Conservation (phyloP, 2,113 vertebrate genomes). For the Chloropsis hardwickii region DNA sequence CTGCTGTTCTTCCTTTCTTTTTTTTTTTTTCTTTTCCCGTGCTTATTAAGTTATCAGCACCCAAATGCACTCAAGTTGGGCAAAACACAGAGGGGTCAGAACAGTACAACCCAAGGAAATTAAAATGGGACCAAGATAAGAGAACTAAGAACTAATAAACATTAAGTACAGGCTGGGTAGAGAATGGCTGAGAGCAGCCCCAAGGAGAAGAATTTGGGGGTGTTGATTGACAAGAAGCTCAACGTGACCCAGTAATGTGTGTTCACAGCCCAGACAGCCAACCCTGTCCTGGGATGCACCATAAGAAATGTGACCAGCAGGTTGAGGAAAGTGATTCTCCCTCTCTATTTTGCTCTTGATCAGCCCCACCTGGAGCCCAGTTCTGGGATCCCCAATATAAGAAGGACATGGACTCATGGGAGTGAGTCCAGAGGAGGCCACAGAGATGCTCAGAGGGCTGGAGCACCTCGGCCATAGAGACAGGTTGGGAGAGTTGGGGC, state of each 20-base stretch:
- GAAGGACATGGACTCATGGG: background rate
- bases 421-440: background rate
- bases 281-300: background rate
- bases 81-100: background rate
- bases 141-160: background rate
- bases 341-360: background rate
- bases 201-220: background rate
- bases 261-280: background rate
- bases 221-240: background rate
- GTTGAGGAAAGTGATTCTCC: background rate
- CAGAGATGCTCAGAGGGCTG: background rate
- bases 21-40: background rate
- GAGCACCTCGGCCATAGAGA: background rate
- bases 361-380: background rate
- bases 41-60: background rate
- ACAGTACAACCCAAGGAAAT: background rate
- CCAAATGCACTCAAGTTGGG: background rate
- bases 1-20: background rate
- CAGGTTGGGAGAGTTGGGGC: background rate
- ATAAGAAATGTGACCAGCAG: accelerated
- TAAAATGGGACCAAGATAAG: background rate
- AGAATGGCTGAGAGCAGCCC: background rate
- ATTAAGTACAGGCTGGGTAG: background rate
- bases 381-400: background rate
- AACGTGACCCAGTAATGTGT: background rate